A percentile compares a stretch with the other conserved stretches of the same genome.
Evolutionary conservation across 2,888 invertebrate species (phyloP).

Genomic region (Andrena flavipes): DNA sequence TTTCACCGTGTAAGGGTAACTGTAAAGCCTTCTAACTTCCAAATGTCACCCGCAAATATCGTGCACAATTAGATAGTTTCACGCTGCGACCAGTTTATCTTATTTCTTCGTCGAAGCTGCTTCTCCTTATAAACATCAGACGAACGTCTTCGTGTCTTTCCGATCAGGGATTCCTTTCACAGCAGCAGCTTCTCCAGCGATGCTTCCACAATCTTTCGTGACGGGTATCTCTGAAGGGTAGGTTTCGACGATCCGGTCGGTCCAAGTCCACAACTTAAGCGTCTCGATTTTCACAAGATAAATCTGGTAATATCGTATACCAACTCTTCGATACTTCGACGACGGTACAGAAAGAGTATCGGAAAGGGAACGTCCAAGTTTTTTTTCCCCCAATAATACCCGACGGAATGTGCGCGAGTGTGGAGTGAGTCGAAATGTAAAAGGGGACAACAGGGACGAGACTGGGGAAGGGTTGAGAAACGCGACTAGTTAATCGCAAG

Average conservation of each 20-base stretch:
- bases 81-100: neutral
- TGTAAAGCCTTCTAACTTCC: neutral
- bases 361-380: neutral
- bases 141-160: neutral
- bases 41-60: neutral
- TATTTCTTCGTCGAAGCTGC: neutral
- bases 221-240: neutral
- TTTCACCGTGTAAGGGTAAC: neutral
- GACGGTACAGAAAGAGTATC: neutral
- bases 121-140: neutral
- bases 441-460: neutral
- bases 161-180: neutral
- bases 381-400: neutral
- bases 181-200: neutral
- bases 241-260: neutral
- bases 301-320: neutral
- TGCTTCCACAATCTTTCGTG: neutral
- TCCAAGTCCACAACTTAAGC: neutral
- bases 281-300: constrained; percentile 6
- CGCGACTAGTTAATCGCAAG: constrained; percentile 44
- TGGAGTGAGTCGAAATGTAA: neutral
- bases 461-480: constrained; percentile 11
- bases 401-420: neutral
- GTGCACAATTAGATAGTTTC: neutral
- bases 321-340: neutral